Percentiles rank a stretch among this genome's conserved stretches.
Evolutionary conservation across 2,888 invertebrate genomes (phyloP).

Genomic region (Polymixis flavicincta): DNA sequence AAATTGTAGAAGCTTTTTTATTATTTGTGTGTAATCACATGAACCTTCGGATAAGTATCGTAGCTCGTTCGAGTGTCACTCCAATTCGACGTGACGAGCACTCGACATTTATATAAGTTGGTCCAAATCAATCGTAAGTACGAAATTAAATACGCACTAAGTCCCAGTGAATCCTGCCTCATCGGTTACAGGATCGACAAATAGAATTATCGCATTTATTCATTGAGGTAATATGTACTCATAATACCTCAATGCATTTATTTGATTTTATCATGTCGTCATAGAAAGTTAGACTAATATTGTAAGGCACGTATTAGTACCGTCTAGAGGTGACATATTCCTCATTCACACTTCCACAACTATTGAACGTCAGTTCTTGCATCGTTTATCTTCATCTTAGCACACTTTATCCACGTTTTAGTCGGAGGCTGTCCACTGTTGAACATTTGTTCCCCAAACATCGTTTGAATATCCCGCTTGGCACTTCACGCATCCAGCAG

Average conservation of each 20-base stretch:
- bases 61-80: conserved; percentile 56
- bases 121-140: conserved; percentile 61
- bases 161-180: conserved; percentile 24
- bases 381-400: background rate
- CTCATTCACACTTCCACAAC: background rate
- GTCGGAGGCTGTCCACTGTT: background rate
- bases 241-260: too few relatives aligned
- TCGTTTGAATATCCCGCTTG: background rate
- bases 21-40: conserved; percentile 52
- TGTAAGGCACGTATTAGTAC: background rate
- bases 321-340: background rate
- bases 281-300: background rate
- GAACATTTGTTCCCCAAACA: background rate
- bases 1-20: conserved; percentile 28
- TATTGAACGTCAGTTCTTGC: background rate
- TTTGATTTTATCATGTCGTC: too few relatives aligned
- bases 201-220: conserved; percentile 20
- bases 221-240: conserved; percentile 19
- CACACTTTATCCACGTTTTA: background rate
- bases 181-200: conserved; percentile 18
- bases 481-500: background rate
- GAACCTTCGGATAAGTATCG: conserved; percentile 46
- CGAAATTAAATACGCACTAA: conserved; percentile 59
- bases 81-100: conserved; percentile 53
- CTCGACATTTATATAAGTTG: conserved; percentile 56